Evolutionary conservation across 2,113 vertebrate species (phyloP).

Genomic region (Laticauda colubrina): DNA sequence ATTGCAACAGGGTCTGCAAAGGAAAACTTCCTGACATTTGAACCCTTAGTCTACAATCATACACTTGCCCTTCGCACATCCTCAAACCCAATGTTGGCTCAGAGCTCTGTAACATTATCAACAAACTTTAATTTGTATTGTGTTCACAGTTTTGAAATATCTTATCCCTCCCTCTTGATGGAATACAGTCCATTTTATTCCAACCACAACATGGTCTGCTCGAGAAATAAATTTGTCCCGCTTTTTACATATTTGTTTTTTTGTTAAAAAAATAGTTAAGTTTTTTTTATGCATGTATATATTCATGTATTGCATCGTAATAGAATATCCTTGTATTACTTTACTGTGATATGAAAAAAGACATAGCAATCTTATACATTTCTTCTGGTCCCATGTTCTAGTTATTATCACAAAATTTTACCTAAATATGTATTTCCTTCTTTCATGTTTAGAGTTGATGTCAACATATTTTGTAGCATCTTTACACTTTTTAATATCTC

Average conservation of each 20-base stretch:
- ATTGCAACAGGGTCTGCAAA: not conserved
- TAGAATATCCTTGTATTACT: constrained; percentile 61
- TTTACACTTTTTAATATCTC: constrained; percentile 55
- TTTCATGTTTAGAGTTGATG: constrained; percentile 60
- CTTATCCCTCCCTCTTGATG: constrained; percentile 35
- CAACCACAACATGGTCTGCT: constrained; percentile 28
- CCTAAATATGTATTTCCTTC: constrained; percentile 61
- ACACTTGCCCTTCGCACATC: constrained; percentile 61
- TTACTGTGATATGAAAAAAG: constrained; percentile 55
- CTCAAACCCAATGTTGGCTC: constrained; percentile 66
- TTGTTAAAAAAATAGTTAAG: constrained; percentile 61
- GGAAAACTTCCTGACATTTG: not conserved
- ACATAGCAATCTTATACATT: constrained; percentile 52
- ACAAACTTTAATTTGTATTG: constrained; percentile 54
- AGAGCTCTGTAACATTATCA: constrained; percentile 57
- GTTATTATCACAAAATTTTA: constrained; percentile 56
- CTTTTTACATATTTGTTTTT: constrained; percentile 54
- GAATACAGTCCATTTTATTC: constrained; percentile 41
- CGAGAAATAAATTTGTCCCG: constrained; percentile 52
- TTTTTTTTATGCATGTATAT: constrained; percentile 47
- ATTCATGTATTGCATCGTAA: constrained; percentile 49
- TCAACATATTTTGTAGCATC: constrained; percentile 62
- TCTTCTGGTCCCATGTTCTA: constrained; percentile 55
- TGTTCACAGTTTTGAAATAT: constrained; percentile 74
- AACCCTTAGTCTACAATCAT: constrained; percentile 49